Evolutionary conservation across 2,113 vertebrate genomes (phyloP), one percentile per base, ranked within the genome.

Genomic region (Periophthalmodon schlosseri): DNA sequence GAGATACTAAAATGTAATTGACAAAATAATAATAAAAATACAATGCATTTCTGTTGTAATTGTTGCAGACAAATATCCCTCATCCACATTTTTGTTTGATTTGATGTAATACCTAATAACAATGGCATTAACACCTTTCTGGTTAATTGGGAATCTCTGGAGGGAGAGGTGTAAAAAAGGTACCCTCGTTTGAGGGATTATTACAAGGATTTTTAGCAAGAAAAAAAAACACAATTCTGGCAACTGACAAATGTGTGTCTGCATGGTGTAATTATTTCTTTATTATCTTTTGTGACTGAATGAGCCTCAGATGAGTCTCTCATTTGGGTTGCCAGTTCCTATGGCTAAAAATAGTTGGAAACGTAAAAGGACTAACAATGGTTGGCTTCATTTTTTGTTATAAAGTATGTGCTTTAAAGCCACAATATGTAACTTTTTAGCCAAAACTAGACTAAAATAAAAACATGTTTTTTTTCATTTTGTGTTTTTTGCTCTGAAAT

Each of bases 71-170:
- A 56, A 1, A 56, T 56, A 21, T 21, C 2, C 9, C 10, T 2
- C n/a, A 21, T 52, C 49, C 15, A 44, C 39, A 52, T 52, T 20
- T 52, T 52, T 52, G 49, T 52, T 52, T 52, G 16, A 52, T 52
- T 52, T 18, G 18, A 20, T 52, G 6, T 16, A 21, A n/a, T 56
- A 11, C 6, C 8, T 56, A 9, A 56, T 56, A 28, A 58, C 21
- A 23, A 14, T 13, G 21, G 21, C n/a, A 5, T 60, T 60, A 23
- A 28, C 57, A 60, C 11, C 1, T 60, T 58, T 60, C 23, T 11
- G 14, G 11, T 60, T 60, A 60, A 60, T 60, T 60, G 23, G 57
- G 57, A 60, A 60, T 60, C 57, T 60, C 12, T 60, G 57, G 23
- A 24, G 57, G 57, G 5, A 60, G 57, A 60, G 57, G 57, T 60